Conservation (phyloP, 2,888 invertebrate genomes). For the Amblyteles armatorius region DNA sequence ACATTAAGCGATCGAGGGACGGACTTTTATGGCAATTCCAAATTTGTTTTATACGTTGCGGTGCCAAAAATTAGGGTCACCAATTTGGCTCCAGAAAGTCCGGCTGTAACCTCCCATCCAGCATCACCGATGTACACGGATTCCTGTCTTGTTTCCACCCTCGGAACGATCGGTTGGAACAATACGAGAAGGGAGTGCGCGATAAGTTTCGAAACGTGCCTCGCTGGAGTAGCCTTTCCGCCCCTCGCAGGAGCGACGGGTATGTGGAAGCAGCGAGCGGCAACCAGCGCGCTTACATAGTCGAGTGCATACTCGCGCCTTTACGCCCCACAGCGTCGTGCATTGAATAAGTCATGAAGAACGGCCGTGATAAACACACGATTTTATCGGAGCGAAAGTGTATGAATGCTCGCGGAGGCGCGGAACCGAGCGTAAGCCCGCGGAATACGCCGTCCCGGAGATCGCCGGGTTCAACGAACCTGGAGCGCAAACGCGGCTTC, state of each 20-base stretch:
- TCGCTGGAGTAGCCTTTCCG: conserved; percentile 26
- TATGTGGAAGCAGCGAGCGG: conserved; percentile 24
- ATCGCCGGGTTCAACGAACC: conserved; percentile 72
- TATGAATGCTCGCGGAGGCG: conserved; percentile 64
- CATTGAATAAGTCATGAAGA: conserved; percentile 79
- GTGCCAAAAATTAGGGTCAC: too few species aligned
- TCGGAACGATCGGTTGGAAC: conserved; percentile 51
- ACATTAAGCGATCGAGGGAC: too few species aligned
- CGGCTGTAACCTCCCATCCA: neutral
- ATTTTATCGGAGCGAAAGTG: conserved; percentile 75
- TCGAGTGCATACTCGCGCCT: conserved; percentile 66
- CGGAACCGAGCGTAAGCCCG: conserved; percentile 48
- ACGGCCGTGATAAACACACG: conserved; percentile 74
- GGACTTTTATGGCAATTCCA: too few species aligned
- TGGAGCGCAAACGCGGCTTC: conserved; percentile 64
- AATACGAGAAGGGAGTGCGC: conserved; percentile 51
- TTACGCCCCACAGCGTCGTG: conserved; percentile 71
- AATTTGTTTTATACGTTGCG: too few species aligned
- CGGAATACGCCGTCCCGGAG: conserved; percentile 56
- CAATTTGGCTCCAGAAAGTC: conserved; percentile 3
- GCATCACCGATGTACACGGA: conserved; percentile 4
- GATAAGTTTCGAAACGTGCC: conserved; percentile 61
- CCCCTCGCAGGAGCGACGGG: neutral
- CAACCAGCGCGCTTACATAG: conserved; percentile 35
- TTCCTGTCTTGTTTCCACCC: neutral